Conservation (phyloP, 1,140 invertebrate species). For the Lasioglossum albipes region DNA sequence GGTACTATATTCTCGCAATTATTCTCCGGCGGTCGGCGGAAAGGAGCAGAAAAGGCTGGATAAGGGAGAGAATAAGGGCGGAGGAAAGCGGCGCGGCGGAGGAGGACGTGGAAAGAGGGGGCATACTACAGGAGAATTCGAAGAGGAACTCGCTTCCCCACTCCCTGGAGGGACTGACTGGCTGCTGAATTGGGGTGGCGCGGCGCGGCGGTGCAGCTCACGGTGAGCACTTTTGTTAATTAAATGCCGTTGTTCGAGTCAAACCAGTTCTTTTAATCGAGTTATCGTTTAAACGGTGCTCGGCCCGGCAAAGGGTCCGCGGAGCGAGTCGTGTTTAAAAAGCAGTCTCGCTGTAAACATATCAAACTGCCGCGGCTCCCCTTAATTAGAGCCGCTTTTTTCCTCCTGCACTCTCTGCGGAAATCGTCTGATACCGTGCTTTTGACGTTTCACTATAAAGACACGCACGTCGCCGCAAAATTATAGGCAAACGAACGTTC, state of each 20-base stretch:
- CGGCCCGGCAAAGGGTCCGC: slow-evolving; percentile 66
- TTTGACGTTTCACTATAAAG: not conserved
- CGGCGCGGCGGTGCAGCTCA: slow-evolving; percentile 70
- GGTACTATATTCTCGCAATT: slow-evolving; percentile 60
- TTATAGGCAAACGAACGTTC: too few species aligned
- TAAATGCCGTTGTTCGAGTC: slow-evolving; percentile 77
- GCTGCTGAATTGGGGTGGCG: slow-evolving; percentile 18
- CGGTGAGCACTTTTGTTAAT: slow-evolving; percentile 77
- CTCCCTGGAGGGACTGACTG: slow-evolving; percentile 1
- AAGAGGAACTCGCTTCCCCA: slow-evolving; percentile 30
- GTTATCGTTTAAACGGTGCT: slow-evolving; percentile 76
- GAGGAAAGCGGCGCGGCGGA: not conserved
- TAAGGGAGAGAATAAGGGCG: not conserved
- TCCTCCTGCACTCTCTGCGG: not conserved
- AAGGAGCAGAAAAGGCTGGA: slow-evolving; percentile 32
- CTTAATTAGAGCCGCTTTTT: slow-evolving; percentile 73
- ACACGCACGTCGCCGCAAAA: not conserved
- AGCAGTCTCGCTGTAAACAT: slow-evolving; percentile 69
- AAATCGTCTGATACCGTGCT: not conserved
- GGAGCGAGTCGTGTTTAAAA: slow-evolving; percentile 69
- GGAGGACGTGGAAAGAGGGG: not conserved
- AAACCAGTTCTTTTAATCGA: slow-evolving; percentile 75
- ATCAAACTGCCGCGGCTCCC: slow-evolving; percentile 66
- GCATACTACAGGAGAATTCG: slow-evolving; percentile 35
- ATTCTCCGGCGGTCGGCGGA: slow-evolving; percentile 49